These are phyloP conservation scores for Criorhina ranunculi DNA, from an alignment of 2,888 invertebrate genomes.

Conservation along the genomic window DNA sequence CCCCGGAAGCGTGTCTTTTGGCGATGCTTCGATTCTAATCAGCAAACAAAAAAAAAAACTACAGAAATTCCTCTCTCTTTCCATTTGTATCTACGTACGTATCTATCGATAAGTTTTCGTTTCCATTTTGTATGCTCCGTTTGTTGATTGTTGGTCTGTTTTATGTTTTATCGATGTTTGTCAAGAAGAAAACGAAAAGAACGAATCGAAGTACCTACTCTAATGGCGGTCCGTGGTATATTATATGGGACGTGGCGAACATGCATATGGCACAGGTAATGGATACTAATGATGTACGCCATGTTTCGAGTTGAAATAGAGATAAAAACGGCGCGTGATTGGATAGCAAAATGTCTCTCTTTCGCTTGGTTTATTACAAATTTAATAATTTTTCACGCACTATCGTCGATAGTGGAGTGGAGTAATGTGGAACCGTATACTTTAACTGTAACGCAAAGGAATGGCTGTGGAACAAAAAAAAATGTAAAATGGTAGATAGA, in stretches of 20 bases:
- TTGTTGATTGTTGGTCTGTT: slow-evolving; percentile 12
- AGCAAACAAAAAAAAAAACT: too few relatives aligned
- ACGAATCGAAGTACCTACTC: slow-evolving; percentile 3
- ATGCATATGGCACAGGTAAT: slow-evolving; percentile 33
- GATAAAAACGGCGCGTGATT: slow-evolving; percentile 59
- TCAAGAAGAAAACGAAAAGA: slow-evolving; percentile 4
- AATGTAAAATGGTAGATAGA: slow-evolving; percentile 10
- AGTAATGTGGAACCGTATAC: neutral
- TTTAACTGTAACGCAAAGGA: neutral
- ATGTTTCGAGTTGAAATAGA: slow-evolving; percentile 56
- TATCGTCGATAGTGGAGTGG: neutral
- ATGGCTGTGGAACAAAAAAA: neutral
- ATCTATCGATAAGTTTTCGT: slow-evolving; percentile 9
- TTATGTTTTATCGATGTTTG: slow-evolving; percentile 42
- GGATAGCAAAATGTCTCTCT: slow-evolving; percentile 42
- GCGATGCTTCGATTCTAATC: slow-evolving; percentile 9
- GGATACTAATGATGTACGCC: slow-evolving; percentile 63
- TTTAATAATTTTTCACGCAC: slow-evolving; percentile 31
- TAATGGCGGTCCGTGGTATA: slow-evolving; percentile 44
- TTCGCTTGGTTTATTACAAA: slow-evolving; percentile 10
- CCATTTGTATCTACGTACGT: neutral
- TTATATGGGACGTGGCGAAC: slow-evolving; percentile 48
- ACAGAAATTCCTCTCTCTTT: neutral
- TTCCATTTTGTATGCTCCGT: slow-evolving; percentile 31
- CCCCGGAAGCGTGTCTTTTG: neutral